Base-by-base conservation (phyloP, 1,140 invertebrate species). In the Drosophila sechellia region DNA sequence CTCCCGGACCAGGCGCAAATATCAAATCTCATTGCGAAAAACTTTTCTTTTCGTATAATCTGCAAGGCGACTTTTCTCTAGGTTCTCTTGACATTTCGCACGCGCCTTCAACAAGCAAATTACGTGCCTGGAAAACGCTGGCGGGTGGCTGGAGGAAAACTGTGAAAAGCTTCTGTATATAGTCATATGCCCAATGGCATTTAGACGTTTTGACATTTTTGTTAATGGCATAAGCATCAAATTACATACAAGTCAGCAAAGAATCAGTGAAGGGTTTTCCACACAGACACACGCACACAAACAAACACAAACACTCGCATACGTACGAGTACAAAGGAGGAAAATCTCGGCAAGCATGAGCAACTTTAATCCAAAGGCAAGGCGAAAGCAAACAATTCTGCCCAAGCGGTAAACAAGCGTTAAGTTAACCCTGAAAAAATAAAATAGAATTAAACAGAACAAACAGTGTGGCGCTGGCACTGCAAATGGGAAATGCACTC, bases 181-280 rank as follows among this genome's bases (percentile, higher is more conserved):
- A 46, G 58, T 52, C 48, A 59, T 65, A 71, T 86, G 84, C 84
- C 84, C 84, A 80, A 74, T 71, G 80, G 84, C 84, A 89, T 89
- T 78, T 72, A 78, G 76, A 78, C 76, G 69, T 78, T 89, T 89
- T 89, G 84, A 89, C 85, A 89, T 89, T 89, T 87, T 89, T 90
- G 80, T 89, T 89, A 89, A 89, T 89, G 84, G 84, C 76, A 79
- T 79, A 84, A 89, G 85, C 77, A 89, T 89, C 84, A 89, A 89
- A 89, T 89, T 89, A 89, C 75, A 70, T 56, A 27, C 72, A 35
- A 70, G 66, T 48, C 60, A 72, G 63, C 59, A 39, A 46, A 66
- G 72, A 76, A 76, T 76, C 72, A 57, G 72, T 76, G 72, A 76
- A 76, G 72, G 72, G 72, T 76, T 75, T 74, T 75, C 46, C 58